Evolutionary conservation across 2,888 invertebrate species (phyloP).

Genomic region (Syritta pipiens): DNA sequence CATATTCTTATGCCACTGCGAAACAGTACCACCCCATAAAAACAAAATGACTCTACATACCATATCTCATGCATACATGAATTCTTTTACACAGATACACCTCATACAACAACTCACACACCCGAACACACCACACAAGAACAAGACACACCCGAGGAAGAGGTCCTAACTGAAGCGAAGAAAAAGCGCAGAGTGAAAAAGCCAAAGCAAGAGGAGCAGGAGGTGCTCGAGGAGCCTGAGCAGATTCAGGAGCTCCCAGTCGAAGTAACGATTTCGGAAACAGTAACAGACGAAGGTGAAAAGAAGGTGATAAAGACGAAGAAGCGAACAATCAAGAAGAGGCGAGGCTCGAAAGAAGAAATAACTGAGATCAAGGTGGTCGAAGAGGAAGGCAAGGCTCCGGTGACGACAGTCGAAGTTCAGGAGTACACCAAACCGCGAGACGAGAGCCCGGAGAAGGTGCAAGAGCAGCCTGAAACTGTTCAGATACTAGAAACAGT

Average conservation of each 20-base stretch:
- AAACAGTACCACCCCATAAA: slow-evolving; percentile 49
- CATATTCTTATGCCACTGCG: slow-evolving; percentile 65
- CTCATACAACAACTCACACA: slow-evolving; percentile 76
- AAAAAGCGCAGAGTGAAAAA: slow-evolving; percentile 70
- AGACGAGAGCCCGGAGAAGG: slow-evolving; percentile 8
- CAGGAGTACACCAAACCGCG: slow-evolving; percentile 33
- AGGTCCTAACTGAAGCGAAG: slow-evolving; percentile 74
- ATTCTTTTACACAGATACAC: slow-evolving; percentile 77
- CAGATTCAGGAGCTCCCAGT: slow-evolving; percentile 64
- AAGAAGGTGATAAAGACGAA: slow-evolving; percentile 74
- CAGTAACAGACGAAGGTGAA: slow-evolving; percentile 73
- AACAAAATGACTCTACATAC: slow-evolving; percentile 29
- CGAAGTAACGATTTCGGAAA: slow-evolving; percentile 72
- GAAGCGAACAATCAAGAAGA: slow-evolving; percentile 72
- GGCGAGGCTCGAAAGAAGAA: slow-evolving; percentile 75
- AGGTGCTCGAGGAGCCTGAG: slow-evolving; percentile 3
- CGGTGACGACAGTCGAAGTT: slow-evolving; percentile 73
- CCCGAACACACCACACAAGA: slow-evolving; percentile 78
- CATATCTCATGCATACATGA: slow-evolving; percentile 70
- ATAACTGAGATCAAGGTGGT: slow-evolving; percentile 78
- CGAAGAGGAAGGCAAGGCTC: slow-evolving; percentile 76
- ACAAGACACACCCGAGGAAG: slow-evolving; percentile 70
- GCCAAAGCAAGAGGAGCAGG: slow-evolving; percentile 63
- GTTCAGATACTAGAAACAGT: slow-evolving; percentile 1
- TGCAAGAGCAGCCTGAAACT: slow-evolving; percentile 12